Conservation (phyloP, 1,140 invertebrate species). For the Mycetomoellerius zeteki region DNA sequence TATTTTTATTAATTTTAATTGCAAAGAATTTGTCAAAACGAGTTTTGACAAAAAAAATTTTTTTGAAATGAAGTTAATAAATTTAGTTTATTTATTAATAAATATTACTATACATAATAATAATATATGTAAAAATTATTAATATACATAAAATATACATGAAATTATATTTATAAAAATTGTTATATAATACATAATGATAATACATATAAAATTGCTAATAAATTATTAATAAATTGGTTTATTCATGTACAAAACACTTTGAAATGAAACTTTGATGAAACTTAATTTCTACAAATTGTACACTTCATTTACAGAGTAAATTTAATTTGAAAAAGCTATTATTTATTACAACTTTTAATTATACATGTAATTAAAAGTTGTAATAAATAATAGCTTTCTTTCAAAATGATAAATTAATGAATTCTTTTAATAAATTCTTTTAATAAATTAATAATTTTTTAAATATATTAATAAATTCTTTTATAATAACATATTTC, state of each 20-base stretch:
- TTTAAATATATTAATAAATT: too few species aligned
- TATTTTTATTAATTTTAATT: slow-evolving; percentile 1
- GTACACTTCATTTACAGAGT: neutral
- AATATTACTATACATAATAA: neutral
- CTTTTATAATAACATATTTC: neutral
- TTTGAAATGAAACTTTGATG: neutral
- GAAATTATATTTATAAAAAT: neutral
- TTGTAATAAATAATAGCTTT: too few species aligned
- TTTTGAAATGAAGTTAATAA: neutral
- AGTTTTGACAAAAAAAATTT: neutral
- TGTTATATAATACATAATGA: neutral
- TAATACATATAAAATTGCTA: neutral
- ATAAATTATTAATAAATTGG: neutral
- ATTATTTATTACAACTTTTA: neutral
- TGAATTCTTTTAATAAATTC: too few species aligned
- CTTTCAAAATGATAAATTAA: too few species aligned
- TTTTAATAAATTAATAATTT: too few species aligned
- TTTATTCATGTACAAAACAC: neutral
- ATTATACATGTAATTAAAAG: neutral
- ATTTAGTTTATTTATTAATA: neutral
- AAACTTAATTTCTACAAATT: neutral
- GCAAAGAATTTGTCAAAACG: neutral
- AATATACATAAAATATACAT: neutral
- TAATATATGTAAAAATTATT: neutral
- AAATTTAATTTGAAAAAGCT: neutral